A percentile compares a stretch with the other conserved stretches of the same genome.
Evolutionary conservation across 2,888 invertebrate genomes (phyloP).

Genomic region (Pristionchus exspectatus): DNA sequence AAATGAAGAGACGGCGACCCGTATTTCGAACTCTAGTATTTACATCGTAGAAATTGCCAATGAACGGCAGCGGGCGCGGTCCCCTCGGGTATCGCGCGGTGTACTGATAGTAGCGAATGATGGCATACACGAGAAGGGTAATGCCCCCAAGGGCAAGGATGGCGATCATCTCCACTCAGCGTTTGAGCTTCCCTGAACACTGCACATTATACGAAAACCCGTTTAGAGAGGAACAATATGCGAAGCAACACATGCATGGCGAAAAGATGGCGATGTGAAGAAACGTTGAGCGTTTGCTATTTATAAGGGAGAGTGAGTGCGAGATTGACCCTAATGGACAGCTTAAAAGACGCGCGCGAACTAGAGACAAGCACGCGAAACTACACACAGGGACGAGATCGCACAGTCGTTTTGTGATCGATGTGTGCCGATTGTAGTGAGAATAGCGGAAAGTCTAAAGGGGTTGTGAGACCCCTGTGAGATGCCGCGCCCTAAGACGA

Average conservation of each 20-base stretch:
- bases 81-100: not conserved
- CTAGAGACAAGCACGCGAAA: not conserved
- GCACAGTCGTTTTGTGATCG: not conserved
- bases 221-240: too few relatives aligned
- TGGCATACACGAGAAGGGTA: not conserved
- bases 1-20: too few relatives aligned
- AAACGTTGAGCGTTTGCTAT: not conserved
- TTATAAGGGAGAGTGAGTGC: not conserved
- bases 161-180: not conserved
- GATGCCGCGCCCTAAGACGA: too few relatives aligned
- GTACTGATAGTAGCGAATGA: not conserved
- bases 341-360: too few relatives aligned
- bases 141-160: not conserved
- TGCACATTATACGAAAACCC: too few relatives aligned
- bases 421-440: not conserved
- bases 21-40: too few relatives aligned
- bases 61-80: not conserved
- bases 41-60: not conserved
- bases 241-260: too few relatives aligned
- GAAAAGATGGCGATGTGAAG: not conserved
- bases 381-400: not conserved
- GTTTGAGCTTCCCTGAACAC: too few relatives aligned
- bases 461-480: too few relatives aligned
- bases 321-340: too few relatives aligned
- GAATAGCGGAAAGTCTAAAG: not conserved